A percentile compares a stretch with the other conserved stretches of the same genome.
phyloP scores from a whole-genome alignment of 2,888 invertebrate species.

The Harpalus rubripes region DNA sequence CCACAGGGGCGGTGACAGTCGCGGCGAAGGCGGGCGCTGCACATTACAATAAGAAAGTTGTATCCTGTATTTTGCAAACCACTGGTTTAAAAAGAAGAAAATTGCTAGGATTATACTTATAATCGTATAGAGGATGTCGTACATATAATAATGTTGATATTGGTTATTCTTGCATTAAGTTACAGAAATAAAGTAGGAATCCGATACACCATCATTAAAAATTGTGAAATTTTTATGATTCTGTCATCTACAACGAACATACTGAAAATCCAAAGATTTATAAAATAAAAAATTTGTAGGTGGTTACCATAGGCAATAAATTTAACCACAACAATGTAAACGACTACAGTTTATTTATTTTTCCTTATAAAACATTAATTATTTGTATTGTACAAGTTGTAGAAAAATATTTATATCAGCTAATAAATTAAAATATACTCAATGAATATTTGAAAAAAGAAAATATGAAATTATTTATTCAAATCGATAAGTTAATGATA shows the following conservation, averaged over 20 bases:
- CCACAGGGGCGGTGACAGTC: too few relatives aligned
- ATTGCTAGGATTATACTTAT: too few relatives aligned
- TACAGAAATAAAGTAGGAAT: too few relatives aligned
- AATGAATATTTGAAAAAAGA: not conserved
- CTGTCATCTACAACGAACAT: not conserved
- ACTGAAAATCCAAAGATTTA: not conserved
- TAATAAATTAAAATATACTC: conserved; percentile 28
- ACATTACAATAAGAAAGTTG: too few relatives aligned
- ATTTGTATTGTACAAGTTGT: conserved; percentile 21
- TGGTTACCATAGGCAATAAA: conserved; percentile 8
- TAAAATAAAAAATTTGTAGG: conserved; percentile 10
- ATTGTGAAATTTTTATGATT: not conserved
- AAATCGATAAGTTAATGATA: conserved; percentile 39
- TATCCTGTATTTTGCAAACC: too few relatives aligned
- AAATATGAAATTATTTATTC: conserved; percentile 26
- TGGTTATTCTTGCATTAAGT: too few relatives aligned
- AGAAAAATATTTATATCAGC: conserved; percentile 24
- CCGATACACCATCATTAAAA: not conserved
- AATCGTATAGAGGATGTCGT: too few relatives aligned
- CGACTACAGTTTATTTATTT: conserved; percentile 11
- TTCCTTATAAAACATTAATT: conserved; percentile 19
- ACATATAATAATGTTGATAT: too few relatives aligned
- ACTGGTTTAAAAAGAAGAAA: too few relatives aligned
- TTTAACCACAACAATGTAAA: not conserved
- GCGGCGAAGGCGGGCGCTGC: too few relatives aligned